Conservation (phyloP, 2,888 invertebrate genomes). For the Branchellion lobata region DNA sequence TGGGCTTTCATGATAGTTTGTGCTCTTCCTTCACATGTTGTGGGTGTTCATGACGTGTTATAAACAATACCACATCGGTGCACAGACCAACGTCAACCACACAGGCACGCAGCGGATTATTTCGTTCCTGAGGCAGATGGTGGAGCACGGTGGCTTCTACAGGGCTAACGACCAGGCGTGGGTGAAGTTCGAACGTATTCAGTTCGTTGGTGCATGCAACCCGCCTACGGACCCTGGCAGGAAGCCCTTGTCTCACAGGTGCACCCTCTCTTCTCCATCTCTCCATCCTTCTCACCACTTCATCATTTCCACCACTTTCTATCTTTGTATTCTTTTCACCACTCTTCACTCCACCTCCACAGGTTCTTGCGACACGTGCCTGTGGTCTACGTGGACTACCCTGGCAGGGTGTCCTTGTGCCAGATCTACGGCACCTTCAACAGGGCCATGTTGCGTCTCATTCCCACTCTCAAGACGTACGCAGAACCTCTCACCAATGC, state of each 20-base stretch:
- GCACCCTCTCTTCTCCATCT: conserved; percentile 57
- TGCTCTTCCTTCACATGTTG: neutral
- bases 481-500: conserved; percentile 95
- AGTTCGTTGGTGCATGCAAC: conserved; percentile 99
- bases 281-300: neutral
- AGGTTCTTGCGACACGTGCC: conserved; percentile 79
- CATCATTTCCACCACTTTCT: neutral
- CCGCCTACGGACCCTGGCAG: conserved; percentile 98
- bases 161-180: conserved; percentile 79
- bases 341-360: neutral
- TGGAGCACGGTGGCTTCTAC: conserved; percentile 79
- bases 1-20: too few species aligned
- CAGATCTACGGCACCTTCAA: conserved; percentile 98
- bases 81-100: too few species aligned
- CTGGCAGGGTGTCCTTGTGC: conserved; percentile 92
- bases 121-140: conserved; percentile 92
- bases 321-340: neutral
- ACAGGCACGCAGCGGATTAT: conserved; percentile 84
- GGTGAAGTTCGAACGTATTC: conserved; percentile 94
- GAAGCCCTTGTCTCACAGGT: conserved; percentile 86
- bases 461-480: conserved; percentile 85
- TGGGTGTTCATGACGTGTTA: too few species aligned
- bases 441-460: conserved; percentile 91
- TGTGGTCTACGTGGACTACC: conserved; percentile 98
- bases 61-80: too few species aligned